Evolutionary conservation across 2,888 invertebrate genomes (phyloP), one percentile per base, ranked within the genome.

Genomic region (Hecatera dysodea): DNA sequence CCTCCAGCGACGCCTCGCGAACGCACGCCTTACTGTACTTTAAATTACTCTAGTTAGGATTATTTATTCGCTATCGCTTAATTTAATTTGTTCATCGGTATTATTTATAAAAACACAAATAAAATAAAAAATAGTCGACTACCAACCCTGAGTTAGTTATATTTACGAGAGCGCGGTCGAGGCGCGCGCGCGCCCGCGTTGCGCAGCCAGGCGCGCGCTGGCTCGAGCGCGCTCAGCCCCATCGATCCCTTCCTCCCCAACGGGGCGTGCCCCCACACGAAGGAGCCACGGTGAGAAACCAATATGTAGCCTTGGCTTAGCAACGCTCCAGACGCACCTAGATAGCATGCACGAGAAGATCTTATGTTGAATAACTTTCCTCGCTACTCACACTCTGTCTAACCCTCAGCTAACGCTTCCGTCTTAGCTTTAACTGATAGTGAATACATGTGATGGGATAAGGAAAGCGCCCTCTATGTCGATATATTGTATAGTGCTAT

Each of bases 391-490:
- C 91, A 63, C 81, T 90, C 88, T 90, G 83, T 90, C 91, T 96
- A 95, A 96, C 92, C 84, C 82, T 85, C 84, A 88, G 89, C 91
- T 95, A 96, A 95, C 89, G 96, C 96, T 96, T 96, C 86, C 89
- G 87, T 91, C 92, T 93, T 88, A 92, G 94, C 94, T 92, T 92
- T 94, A 93, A 95, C 93, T 85, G 86, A 86, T 91, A 93, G 91
- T 91, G 88, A 87, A 90, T 92, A 88, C 87, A 93, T 95, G 97
- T 97, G 96, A 97, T 97, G 97, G 97, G 97, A 97, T 97, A 97
- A 97, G 97, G 97, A 97, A 97, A 97, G 97, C 97, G 97, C 97
- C 97, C 97, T 97, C 97, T 92, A 91, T 93, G 90, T 93, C 90
- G 88, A 91, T 91, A 87, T 89, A 76, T 63, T 69, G 83, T 91